Evolutionary conservation across 2,113 vertebrate genomes (phyloP).

Genomic region (Diadophis punctatus): DNA sequence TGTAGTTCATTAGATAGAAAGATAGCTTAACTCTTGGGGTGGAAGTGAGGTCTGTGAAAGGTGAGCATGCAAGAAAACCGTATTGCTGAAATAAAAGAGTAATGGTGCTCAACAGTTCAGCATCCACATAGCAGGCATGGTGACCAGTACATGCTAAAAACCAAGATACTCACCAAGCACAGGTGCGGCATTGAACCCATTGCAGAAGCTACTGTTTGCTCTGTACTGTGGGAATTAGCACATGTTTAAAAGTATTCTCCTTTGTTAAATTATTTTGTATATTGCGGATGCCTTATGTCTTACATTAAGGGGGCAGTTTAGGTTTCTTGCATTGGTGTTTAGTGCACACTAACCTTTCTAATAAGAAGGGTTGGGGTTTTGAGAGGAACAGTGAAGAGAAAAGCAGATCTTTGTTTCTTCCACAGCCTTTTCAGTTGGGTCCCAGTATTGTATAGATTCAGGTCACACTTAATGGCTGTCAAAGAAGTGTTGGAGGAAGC

Average conservation of each 20-base stretch:
- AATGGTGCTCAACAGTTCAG: background rate
- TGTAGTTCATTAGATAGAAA: slow-evolving; percentile 27
- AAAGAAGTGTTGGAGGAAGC: background rate
- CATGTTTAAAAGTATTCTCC: background rate
- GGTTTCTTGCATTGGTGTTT: background rate
- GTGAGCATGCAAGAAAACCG: background rate
- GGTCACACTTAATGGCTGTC: background rate
- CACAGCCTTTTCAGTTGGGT: too few relatives aligned
- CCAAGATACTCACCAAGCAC: background rate
- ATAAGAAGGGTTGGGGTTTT: background rate
- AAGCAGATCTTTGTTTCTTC: background rate
- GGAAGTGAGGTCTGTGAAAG: background rate
- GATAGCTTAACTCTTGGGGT: background rate
- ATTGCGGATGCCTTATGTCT: background rate
- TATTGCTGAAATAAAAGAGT: background rate
- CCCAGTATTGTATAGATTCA: background rate
- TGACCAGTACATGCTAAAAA: background rate
- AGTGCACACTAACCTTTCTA: background rate
- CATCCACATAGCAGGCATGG: too few relatives aligned
- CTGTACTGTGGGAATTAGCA: too few relatives aligned
- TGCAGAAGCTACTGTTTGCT: background rate
- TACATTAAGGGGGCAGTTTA: background rate
- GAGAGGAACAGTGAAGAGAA: background rate
- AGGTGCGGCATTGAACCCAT: background rate
- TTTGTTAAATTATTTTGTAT: background rate